phyloP scores from a whole-genome alignment of 2,797 vertebrate species.

The Sebastes variabilis region DNA sequence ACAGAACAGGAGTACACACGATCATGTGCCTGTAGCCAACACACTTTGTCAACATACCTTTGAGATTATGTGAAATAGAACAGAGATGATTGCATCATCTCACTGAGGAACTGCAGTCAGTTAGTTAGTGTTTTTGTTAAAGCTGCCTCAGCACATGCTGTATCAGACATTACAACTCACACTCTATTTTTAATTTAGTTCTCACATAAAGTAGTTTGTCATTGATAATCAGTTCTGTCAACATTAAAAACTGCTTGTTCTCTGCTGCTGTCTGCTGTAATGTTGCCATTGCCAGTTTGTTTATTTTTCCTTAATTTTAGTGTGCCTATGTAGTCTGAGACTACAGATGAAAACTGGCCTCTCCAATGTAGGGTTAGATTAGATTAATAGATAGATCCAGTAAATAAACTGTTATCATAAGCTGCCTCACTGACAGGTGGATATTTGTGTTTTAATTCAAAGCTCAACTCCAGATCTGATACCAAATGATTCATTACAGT shows the following conservation, averaged over 20 bases:
- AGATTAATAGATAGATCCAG: neutral
- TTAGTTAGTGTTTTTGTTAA: neutral
- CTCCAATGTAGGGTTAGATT: neutral
- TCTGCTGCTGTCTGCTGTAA: neutral
- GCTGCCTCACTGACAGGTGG: neutral
- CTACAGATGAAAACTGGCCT: neutral
- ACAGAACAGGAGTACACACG: neutral
- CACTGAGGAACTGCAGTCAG: neutral
- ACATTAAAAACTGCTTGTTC: neutral
- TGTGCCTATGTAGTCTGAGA: neutral
- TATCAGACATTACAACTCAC: neutral
- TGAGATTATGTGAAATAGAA: neutral
- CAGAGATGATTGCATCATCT: neutral
- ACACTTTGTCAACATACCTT: neutral
- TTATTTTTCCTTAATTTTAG: neutral
- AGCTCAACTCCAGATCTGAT: neutral
- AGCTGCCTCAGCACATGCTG: neutral
- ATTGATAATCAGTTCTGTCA: neutral
- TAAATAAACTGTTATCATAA: neutral
- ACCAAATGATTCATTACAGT: neutral
- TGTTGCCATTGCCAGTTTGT: neutral
- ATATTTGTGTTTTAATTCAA: slow-evolving; percentile 3
- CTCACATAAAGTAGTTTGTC: neutral
- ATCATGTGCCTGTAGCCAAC: neutral
- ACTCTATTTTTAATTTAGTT: neutral